Evolutionary conservation across 2,888 invertebrate species (phyloP).

Genomic region (Diadegma fenestrale): DNA sequence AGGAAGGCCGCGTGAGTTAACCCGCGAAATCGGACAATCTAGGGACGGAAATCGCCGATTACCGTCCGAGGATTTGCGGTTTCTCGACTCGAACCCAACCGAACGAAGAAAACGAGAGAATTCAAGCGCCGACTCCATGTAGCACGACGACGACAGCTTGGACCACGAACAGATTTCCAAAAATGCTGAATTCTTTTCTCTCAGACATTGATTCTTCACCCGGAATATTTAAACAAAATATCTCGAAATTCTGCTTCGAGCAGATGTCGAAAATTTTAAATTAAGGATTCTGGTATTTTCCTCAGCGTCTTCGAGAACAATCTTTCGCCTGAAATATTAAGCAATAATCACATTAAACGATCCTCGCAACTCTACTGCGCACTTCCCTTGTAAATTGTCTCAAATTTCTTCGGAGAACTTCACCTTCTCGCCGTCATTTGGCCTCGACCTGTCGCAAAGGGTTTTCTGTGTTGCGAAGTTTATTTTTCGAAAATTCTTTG

Average conservation of each 20-base stretch:
- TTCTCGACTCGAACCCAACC: constrained; percentile 70
- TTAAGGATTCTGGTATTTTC: no score
- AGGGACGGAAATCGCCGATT: constrained; percentile 81
- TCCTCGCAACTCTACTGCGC: background rate
- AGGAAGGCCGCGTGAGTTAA: constrained; percentile 52
- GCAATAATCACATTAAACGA: background rate
- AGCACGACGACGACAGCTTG: constrained; percentile 1
- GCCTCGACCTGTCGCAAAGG: constrained; percentile 20
- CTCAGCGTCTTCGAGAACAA: background rate
- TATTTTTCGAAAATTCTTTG: constrained; percentile 67
- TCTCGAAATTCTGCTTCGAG: background rate
- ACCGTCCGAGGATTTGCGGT: constrained; percentile 79
- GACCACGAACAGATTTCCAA: constrained; percentile 17
- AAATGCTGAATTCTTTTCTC: constrained; percentile 11
- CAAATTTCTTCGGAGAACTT: background rate
- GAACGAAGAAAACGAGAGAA: constrained; percentile 6
- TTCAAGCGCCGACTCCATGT: constrained; percentile 1
- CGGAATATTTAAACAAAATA: background rate
- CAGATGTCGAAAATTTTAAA: no score
- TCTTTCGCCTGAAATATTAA: background rate
- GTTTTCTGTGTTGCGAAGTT: constrained; percentile 15
- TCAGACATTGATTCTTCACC: constrained; percentile 16
- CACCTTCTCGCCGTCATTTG: background rate
- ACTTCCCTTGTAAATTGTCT: background rate
- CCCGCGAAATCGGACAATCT: constrained; percentile 74